These are phyloP conservation scores for Ischnura elegans DNA, from an alignment of 2,888 invertebrate genomes.

Conservation along the genomic window DNA sequence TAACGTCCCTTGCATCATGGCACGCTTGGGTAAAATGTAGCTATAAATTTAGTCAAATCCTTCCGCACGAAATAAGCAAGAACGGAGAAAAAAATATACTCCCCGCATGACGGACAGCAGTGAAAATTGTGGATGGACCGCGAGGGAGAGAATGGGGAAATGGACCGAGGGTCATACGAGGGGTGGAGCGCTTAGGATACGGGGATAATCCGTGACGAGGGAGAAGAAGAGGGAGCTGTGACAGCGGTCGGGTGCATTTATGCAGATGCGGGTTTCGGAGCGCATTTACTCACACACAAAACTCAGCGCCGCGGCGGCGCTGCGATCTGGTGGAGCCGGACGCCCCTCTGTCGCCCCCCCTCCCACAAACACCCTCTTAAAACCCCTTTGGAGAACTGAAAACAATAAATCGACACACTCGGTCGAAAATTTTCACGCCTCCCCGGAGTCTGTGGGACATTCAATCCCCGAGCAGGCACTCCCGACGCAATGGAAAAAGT, in stretches of 20 bases:
- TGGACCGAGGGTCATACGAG: too few species aligned
- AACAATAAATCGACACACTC: background rate
- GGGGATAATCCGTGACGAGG: too few species aligned
- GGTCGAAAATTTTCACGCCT: background rate
- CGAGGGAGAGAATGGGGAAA: too few species aligned
- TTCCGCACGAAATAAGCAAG: too few species aligned
- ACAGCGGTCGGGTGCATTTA: background rate
- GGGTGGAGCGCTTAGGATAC: background rate
- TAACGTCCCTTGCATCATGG: too few species aligned
- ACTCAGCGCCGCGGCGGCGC: background rate
- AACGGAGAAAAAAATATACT: too few species aligned
- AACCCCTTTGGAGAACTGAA: background rate
- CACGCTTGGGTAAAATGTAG: too few species aligned
- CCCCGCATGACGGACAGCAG: too few species aligned
- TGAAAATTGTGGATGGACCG: too few species aligned
- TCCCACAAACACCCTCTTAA: background rate
- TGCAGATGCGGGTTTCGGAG: background rate
- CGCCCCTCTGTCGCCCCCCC: background rate
- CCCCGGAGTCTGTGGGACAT: background rate
- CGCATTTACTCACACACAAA: background rate
- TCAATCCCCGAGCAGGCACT: background rate
- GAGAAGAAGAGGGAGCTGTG: background rate
- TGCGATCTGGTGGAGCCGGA: background rate
- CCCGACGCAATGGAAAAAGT: conserved; percentile 2
- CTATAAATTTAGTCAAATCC: too few species aligned